phyloP scores from a whole-genome alignment of 1,140 invertebrate genomes.

The Pemphigus obesinymphae region DNA sequence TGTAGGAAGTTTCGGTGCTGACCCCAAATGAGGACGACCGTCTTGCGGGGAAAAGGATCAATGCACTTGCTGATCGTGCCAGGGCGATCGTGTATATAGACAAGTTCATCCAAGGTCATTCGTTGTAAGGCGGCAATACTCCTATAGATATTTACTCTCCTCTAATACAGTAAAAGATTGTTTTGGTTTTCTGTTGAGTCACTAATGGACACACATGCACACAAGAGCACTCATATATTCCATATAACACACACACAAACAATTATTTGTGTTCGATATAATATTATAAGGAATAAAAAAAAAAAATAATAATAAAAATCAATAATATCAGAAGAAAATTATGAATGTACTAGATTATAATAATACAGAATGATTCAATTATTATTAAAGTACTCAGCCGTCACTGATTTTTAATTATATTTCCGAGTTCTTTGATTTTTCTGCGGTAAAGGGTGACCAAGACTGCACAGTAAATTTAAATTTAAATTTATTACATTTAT shows the following conservation, averaged over 20 bases:
- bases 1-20: conserved; percentile 10
- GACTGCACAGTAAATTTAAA: too few species aligned
- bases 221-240: too few species aligned
- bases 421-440: too few species aligned
- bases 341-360: neutral
- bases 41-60: conserved; percentile 28
- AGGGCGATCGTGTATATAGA: neutral
- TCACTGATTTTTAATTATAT: too few species aligned
- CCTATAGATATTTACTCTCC: neutral
- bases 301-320: too few species aligned
- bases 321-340: neutral
- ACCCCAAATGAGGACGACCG: conserved; percentile 22
- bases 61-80: conserved; percentile 17
- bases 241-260: neutral
- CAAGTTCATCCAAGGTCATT: conserved; percentile 36
- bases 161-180: neutral
- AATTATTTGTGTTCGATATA: neutral
- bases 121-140: neutral
- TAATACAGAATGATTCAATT: neutral
- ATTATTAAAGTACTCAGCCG: neutral
- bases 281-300: neutral
- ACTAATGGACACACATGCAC: conserved; percentile 6
- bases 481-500: too few species aligned
- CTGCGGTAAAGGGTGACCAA: too few species aligned
- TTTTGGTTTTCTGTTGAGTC: conserved; percentile 33